Conservation (phyloP, 2,113 vertebrate genomes). For the Callocephalon fimbriatum region DNA sequence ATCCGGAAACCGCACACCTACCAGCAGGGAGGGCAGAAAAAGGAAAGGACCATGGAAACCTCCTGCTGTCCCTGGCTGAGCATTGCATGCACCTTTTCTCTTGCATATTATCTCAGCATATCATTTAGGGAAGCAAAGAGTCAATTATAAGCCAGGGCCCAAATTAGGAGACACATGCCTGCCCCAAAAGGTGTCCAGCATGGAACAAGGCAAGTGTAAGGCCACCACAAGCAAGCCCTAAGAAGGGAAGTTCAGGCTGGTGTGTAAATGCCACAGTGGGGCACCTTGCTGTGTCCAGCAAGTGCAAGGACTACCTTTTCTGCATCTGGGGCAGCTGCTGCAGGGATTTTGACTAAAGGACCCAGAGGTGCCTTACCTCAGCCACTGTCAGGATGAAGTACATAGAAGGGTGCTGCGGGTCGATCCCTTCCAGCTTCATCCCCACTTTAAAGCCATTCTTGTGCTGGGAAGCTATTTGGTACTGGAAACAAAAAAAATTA, state of each 20-base stretch:
- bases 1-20: constrained; percentile 95
- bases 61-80: not conserved
- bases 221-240: not conserved
- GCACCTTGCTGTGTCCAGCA: not conserved
- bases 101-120: not conserved
- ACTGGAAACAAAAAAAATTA: constrained; percentile 68
- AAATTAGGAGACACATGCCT: not conserved
- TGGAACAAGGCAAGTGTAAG: not conserved
- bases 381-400: constrained; percentile 97
- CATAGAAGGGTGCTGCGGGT: constrained; percentile 96
- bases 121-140: not conserved
- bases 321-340: not conserved
- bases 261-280: rapidly evolving
- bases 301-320: not conserved
- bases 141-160: not conserved
- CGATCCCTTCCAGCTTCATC: constrained; percentile 98
- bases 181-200: not conserved
- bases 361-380: constrained; percentile 81
- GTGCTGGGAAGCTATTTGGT: constrained; percentile 81
- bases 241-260: not conserved
- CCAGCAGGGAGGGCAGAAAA: not conserved
- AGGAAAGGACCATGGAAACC: not conserved
- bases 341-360: not conserved
- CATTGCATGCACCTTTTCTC: rapidly evolving
- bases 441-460: constrained; percentile 93